phyloP scores from a whole-genome alignment of 1,140 invertebrate genomes.

The Artemia franciscana region DNA sequence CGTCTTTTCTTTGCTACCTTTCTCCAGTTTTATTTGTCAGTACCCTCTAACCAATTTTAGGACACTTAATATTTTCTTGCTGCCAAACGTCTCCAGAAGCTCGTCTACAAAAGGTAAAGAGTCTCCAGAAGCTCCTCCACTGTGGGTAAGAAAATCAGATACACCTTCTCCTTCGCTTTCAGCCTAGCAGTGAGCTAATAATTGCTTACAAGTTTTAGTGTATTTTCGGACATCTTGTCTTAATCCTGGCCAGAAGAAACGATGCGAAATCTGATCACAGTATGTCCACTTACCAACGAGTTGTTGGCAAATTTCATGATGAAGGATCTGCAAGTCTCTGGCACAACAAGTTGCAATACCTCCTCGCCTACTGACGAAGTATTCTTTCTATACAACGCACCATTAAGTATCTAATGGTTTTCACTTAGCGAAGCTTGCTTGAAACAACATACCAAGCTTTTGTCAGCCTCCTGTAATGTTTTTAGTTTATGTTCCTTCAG shows the following conservation, averaged over 20 bases:
- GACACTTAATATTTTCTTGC: too few relatives aligned
- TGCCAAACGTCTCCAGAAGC: too few relatives aligned
- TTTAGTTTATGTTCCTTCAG: neutral
- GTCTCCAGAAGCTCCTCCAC: too few relatives aligned
- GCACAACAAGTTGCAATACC: neutral
- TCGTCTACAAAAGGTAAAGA: too few relatives aligned
- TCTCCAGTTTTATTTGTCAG: too few relatives aligned
- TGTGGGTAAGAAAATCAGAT: neutral
- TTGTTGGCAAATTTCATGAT: neutral
- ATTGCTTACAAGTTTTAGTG: constrained; percentile 8
- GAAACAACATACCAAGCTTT: neutral
- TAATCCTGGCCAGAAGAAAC: constrained; percentile 11
- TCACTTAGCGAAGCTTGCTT: neutral
- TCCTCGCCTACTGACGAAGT: neutral
- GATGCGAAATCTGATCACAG: neutral
- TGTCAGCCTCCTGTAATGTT: neutral
- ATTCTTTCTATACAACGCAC: neutral
- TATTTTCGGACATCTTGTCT: constrained; percentile 10
- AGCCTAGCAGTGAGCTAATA: constrained; percentile 10
- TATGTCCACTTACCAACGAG: constrained; percentile 5
- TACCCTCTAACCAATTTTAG: too few relatives aligned
- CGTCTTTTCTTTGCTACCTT: too few relatives aligned
- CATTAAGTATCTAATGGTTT: neutral
- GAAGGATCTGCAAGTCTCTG: neutral
- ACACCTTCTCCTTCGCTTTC: constrained; percentile 2